Evolutionary conservation across 2,888 invertebrate species (phyloP).

Genomic region (Hemicrepidius hirtus): DNA sequence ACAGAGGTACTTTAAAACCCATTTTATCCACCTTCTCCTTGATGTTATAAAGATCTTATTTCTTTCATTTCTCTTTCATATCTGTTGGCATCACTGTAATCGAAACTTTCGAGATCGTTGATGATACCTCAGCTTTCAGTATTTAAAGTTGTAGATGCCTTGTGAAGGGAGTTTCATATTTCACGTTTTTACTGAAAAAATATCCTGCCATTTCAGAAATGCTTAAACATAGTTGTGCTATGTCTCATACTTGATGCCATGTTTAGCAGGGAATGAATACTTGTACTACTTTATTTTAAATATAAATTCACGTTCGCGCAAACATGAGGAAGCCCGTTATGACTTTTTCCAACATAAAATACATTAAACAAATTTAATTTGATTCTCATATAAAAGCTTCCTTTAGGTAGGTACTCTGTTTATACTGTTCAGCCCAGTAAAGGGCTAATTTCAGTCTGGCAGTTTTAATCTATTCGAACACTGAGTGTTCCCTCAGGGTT

Average conservation of each 20-base stretch:
- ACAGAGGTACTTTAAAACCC: constrained; percentile 65
- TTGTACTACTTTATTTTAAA: no score
- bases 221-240: no score
- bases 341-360: constrained; percentile 2
- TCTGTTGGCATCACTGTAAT: constrained; percentile 53
- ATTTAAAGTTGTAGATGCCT: constrained; percentile 16
- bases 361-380: constrained; percentile 37
- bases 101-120: constrained; percentile 46
- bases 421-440: constrained; percentile 41
- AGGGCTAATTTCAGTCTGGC: constrained; percentile 49
- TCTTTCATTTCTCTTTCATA: constrained; percentile 57
- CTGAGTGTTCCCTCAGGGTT: constrained; percentile 49
- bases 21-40: constrained; percentile 61
- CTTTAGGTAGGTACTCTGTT: constrained; percentile 36
- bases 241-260: no score
- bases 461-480: constrained; percentile 51
- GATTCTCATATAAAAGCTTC: constrained; percentile 39
- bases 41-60: constrained; percentile 63
- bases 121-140: constrained; percentile 35
- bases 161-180: constrained; percentile 2
- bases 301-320: no score
- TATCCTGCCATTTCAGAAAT: no score
- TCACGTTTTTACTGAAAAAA: background rate
- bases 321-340: no score
- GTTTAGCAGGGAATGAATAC: no score